These are phyloP conservation scores for Pandion haliaetus DNA, from an alignment of 2,113 vertebrate species.

Conservation along the genomic window DNA sequence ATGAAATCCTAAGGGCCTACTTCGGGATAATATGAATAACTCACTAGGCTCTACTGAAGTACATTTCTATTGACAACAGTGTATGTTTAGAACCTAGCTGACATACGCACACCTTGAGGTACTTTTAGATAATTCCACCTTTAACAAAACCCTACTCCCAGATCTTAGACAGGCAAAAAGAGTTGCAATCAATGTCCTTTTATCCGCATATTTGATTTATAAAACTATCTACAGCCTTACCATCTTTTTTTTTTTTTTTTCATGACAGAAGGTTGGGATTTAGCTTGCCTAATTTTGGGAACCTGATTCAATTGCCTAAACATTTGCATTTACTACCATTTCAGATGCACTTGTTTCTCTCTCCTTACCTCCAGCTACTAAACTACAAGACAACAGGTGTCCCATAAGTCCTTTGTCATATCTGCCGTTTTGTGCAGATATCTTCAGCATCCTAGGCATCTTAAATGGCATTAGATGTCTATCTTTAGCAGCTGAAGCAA, in stretches of 20 bases:
- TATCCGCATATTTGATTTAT: background rate
- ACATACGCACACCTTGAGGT: background rate
- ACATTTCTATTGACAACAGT: background rate
- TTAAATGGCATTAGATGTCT: background rate
- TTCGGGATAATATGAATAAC: background rate
- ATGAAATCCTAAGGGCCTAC: background rate
- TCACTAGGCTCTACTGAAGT: background rate
- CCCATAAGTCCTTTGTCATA: background rate
- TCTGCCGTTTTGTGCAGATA: background rate
- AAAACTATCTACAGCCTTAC: background rate
- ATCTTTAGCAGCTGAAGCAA: background rate
- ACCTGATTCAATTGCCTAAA: background rate
- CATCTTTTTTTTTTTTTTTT: too few species aligned
- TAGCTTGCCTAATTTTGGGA: background rate
- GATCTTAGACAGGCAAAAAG: background rate
- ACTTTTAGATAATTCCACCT: background rate
- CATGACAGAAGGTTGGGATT: background rate
- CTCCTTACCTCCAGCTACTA: background rate
- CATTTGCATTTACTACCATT: background rate
- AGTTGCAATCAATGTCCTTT: background rate
- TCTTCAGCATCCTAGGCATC: background rate
- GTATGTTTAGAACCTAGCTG: background rate
- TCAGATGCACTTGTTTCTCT: background rate
- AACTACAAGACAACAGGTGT: background rate
- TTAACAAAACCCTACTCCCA: background rate